Base-by-base conservation (phyloP, 2,888 invertebrate species). In the Polylopha cassiicola region DNA sequence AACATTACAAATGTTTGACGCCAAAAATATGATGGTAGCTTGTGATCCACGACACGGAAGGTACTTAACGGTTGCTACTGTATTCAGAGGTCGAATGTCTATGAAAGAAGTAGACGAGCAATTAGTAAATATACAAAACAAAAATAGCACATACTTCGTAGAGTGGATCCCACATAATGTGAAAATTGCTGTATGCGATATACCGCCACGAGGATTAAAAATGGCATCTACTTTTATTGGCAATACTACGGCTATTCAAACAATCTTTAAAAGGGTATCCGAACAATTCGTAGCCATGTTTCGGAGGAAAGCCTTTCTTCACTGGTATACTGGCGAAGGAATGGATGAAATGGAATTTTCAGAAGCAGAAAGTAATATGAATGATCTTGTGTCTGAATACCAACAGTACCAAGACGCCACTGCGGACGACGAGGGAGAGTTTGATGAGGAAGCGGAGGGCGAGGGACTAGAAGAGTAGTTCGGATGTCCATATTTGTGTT, bases 331-430 rank as follows among this genome's bases (percentile, higher is more conserved):
- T 20, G 95, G 94, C 38, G 95, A 95, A 70, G 95, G 95, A 52
- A 95, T 95, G 95, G 95, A 95, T 63, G 95, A 95, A 68, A 92
- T 94, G 92, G 95, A 95, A 77, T 95, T 95, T 86, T 93, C 94
- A 1, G 95, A 95, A 76, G 95, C 95, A 0, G 95, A 95, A 70
- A 93, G 92, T 64, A 96, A 93, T 80, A 90, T 94, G 90, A 90
- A 89, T 53, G 91, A 91, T 65, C 67, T 91, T 21, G 88, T 91
- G 42, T 89, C 90, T 0, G 92, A 92, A 62, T 93, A 92, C 75
- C 92, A 92, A 59, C 92, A 92, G 73, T 92, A 92, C 74, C 92
- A 92, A 65, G 89, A 88, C 46, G 88, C 89, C 15, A 81, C 86
- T 8, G 87, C 86, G 27, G 88, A 89, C 45, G 87, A 87, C 39